Evolutionary conservation across 2,113 vertebrate species (phyloP), one percentile per base, ranked within the genome.

Genomic region (Phyllostomus discolor): DNA sequence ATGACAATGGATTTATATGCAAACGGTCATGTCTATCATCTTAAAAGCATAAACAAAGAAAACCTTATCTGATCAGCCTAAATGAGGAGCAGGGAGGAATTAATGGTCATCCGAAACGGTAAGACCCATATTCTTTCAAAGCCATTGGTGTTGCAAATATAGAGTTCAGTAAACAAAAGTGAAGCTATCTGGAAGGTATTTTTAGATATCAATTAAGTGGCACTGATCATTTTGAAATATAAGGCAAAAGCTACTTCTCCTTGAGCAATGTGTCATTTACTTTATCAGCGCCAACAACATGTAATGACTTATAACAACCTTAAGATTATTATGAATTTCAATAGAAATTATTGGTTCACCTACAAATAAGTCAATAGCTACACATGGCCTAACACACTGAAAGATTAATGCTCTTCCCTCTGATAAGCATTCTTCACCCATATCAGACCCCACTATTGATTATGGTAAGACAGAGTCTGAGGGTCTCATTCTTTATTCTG

Each of bases 1-100:
- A 2, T 38, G 33, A 79, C n/a, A 94, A 89, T n/a, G 10, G 38
- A 33, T 70, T 75, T 92, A 86, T 19, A 67, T 14, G 8, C 22
- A 54, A 76, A 33, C 4, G n/a, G 46, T n/a, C 22, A 73, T 41
- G 33, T 26, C 62, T 64, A 64, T 85, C 84, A 93, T 41, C 26
- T 86, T 67, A 79, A 95, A 79, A 69, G 81, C 20, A 94, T 50
- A 64, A 85, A 88, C 54, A 76, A 85, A 52, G 75, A 79, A 79
- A 43, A 79, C 12, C 12, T 28, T 70, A 66, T n/a, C 5, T 59
- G 19, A 48, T 15, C 16, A 88, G 69, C 41, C 15, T 75, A 90
- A 90, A 33, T 67, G 14, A 85, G 41, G n/a, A 80, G 66, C 3
- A n/a, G 41, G 35, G 43, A 92, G 69, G 20, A 48, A 88, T 66